phyloP scores from a whole-genome alignment of 2,797 vertebrate genomes.

The Mormyrops attenuatus region DNA sequence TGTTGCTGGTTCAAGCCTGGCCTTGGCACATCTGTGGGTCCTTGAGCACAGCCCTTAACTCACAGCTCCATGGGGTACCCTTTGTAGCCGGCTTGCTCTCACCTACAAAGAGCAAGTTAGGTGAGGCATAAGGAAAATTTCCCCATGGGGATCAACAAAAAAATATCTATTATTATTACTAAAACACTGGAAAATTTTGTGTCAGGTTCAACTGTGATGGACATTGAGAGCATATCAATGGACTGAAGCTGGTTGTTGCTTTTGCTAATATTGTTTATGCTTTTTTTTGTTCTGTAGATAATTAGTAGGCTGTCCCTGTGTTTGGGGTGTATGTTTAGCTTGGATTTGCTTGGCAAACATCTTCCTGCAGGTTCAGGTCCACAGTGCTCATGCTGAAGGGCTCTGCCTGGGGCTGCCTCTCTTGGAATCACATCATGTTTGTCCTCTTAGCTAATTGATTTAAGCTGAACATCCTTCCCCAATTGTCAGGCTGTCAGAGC shows the following conservation, averaged over 20 bases:
- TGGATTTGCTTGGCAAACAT: not conserved
- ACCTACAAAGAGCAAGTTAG: not conserved
- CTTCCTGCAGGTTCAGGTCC: not conserved
- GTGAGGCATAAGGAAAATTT: not conserved
- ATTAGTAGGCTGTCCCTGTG: slow-evolving; percentile 19
- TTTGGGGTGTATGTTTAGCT: slow-evolving; percentile 24
- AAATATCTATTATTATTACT: not conserved
- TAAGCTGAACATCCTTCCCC: slow-evolving; percentile 49
- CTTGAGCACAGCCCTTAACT: not conserved
- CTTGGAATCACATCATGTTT: slow-evolving; percentile 61
- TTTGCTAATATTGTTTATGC: not conserved
- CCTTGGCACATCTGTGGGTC: not conserved
- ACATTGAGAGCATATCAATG: not conserved
- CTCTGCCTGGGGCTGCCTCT: slow-evolving; percentile 22
- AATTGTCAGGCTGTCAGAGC: slow-evolving; percentile 54
- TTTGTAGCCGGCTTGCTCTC: not conserved
- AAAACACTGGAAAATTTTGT: not conserved
- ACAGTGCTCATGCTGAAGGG: slow-evolving; percentile 29
- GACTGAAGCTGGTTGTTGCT: not conserved
- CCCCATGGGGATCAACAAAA: not conserved
- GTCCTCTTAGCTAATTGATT: slow-evolving; percentile 68
- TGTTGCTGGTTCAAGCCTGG: not conserved
- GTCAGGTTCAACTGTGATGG: not conserved
- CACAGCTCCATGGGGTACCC: not conserved
- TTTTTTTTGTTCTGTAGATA: not conserved